phyloP scores from a whole-genome alignment of 2,888 invertebrate species.

The Campoplex nolae region DNA sequence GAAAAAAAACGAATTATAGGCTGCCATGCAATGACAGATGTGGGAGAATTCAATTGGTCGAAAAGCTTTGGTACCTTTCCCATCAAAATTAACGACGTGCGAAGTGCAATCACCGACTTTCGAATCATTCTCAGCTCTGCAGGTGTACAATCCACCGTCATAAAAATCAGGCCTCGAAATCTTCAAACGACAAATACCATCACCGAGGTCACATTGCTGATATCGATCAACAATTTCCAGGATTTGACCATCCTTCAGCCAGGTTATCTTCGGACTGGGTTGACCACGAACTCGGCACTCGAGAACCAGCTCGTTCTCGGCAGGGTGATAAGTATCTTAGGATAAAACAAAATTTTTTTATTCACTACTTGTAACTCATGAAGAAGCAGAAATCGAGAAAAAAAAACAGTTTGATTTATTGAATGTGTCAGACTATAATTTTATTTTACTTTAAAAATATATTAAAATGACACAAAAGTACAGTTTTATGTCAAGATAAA shows the following conservation, averaged over 20 bases:
- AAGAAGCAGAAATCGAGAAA: background rate
- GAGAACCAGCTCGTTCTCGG: constrained; percentile 90
- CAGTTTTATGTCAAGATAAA: too few relatives aligned
- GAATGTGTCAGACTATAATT: too few relatives aligned
- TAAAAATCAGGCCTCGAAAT: constrained; percentile 88
- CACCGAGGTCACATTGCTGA: constrained; percentile 89
- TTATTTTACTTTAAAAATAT: too few relatives aligned
- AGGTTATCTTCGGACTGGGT: constrained; percentile 90
- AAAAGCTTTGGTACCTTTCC: constrained; percentile 82
- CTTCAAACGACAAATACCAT: constrained; percentile 90
- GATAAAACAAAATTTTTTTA: constrained; percentile 63
- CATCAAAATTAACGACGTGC: constrained; percentile 89
- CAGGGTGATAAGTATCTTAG: constrained; percentile 89
- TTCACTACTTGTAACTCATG: background rate
- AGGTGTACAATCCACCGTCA: constrained; percentile 91
- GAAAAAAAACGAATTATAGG: constrained; percentile 3
- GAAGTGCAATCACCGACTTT: constrained; percentile 90
- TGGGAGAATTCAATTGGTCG: background rate
- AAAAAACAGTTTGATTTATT: too few relatives aligned
- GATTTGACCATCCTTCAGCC: constrained; percentile 90
- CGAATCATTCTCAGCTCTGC: constrained; percentile 90
- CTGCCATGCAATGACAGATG: background rate
- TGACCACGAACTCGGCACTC: constrained; percentile 93
- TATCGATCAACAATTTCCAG: constrained; percentile 87
- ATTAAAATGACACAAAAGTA: too few relatives aligned